Conservation (phyloP, 2,888 invertebrate species). For the Cryptus viduatorius region DNA sequence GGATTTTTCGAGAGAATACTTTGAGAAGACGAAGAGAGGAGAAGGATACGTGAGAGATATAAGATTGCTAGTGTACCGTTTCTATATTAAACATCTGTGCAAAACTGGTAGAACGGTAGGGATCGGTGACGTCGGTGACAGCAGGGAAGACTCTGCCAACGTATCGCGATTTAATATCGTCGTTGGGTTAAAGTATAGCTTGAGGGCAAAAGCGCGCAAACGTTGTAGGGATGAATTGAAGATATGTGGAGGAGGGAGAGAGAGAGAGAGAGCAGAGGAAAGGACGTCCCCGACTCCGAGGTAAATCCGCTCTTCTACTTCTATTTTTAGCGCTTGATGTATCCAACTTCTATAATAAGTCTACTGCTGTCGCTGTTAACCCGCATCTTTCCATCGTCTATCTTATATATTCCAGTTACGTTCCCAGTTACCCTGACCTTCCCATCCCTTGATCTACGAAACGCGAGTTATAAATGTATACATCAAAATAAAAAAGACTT, state of each 20-base stretch:
- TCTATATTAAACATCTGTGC: constrained; percentile 56
- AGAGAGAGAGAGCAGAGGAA: not conserved
- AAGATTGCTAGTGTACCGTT: constrained; percentile 29
- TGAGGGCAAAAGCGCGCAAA: constrained; percentile 27
- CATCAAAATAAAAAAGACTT: not conserved
- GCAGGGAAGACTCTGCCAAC: constrained; percentile 51
- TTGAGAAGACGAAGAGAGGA: not conserved
- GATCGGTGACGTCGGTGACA: constrained; percentile 48
- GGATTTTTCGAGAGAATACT: not conserved
- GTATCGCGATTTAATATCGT: constrained; percentile 66
- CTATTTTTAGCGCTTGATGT: constrained; percentile 67
- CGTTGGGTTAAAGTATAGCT: constrained; percentile 31
- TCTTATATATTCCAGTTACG: constrained; percentile 17
- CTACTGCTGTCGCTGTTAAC: constrained; percentile 19
- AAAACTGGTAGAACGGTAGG: constrained; percentile 8
- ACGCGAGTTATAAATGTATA: not conserved
- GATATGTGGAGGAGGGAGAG: not conserved
- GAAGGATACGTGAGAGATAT: not conserved
- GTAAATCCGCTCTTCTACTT: constrained; percentile 55
- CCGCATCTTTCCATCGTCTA: not conserved
- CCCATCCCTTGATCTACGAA: constrained; percentile 14
- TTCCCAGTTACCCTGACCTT: constrained; percentile 34
- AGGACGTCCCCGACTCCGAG: constrained; percentile 47
- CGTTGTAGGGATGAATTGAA: constrained; percentile 17
- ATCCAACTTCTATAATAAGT: constrained; percentile 68